Conservation (phyloP, 2,797 vertebrate species). For the Hydrophis major region DNA sequence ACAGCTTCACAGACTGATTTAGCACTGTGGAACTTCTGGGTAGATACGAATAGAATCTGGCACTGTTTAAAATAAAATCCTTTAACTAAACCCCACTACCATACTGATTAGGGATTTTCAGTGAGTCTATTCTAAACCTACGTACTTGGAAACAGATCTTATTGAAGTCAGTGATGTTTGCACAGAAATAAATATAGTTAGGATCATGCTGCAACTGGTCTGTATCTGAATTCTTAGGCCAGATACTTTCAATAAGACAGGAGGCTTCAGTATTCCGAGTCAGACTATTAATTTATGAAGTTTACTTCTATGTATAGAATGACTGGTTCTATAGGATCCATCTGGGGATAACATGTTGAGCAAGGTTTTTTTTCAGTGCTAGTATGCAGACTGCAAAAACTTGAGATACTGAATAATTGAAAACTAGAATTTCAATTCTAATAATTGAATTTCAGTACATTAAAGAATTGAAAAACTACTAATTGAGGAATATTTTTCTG, state of each 20-base stretch:
- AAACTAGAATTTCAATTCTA: neutral
- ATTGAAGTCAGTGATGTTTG: neutral
- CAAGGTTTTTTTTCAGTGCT: neutral
- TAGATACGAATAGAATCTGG: neutral
- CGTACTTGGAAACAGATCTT: neutral
- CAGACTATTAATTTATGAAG: neutral
- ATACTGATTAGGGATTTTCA: neutral
- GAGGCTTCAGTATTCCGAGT: neutral
- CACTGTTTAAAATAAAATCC: neutral
- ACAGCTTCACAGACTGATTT: neutral
- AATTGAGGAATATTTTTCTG: neutral
- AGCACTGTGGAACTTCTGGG: neutral
- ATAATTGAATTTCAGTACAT: neutral
- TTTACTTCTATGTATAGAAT: neutral
- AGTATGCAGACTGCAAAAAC: constrained; percentile 20
- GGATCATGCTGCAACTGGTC: neutral
- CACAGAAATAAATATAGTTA: neutral
- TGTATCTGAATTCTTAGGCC: neutral
- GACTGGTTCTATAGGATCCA: neutral
- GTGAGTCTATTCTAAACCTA: neutral
- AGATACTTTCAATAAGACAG: neutral
- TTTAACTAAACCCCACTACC: neutral
- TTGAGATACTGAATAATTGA: constrained; percentile 1
- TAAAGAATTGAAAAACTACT: neutral
- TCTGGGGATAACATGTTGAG: neutral